Percentiles rank a stretch among this genome's conserved stretches.
Evolutionary conservation across 1,140 invertebrate species (phyloP).

Genomic region (Sweltsa coloradensis): DNA sequence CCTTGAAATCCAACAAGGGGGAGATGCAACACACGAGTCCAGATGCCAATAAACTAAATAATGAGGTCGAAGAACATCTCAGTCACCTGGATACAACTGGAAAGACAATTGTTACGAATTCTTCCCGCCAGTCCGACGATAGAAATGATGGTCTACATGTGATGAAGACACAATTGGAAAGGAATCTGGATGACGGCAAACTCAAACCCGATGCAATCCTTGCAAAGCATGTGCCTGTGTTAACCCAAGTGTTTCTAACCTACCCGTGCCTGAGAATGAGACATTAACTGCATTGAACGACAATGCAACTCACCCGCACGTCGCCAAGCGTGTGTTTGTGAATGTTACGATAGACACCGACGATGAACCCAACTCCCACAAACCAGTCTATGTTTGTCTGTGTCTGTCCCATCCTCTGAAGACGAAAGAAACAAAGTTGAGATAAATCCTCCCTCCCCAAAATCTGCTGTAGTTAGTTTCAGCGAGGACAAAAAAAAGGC

Average conservation of each 20-base stretch:
- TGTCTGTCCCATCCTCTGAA: conserved; percentile 52
- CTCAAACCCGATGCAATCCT: too few relatives aligned
- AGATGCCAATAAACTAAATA: conserved; percentile 15
- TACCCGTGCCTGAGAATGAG: too few relatives aligned
- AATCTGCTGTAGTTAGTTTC: conserved; percentile 14
- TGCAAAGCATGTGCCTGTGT: too few relatives aligned
- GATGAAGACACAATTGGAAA: too few relatives aligned
- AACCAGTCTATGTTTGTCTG: conserved; percentile 58
- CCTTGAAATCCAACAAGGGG: conserved; percentile 8
- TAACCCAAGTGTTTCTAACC: too few relatives aligned
- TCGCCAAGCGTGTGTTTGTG: conserved; percentile 48
- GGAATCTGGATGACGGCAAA: too few relatives aligned
- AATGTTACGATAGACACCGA: conserved; percentile 62
- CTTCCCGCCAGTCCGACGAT: too few relatives aligned
- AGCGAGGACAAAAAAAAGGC: neutral
- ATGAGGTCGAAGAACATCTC: conserved; percentile 12
- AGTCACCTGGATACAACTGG: too few relatives aligned
- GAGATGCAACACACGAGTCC: conserved; percentile 14
- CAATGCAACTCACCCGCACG: too few relatives aligned
- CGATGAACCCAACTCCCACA: conserved; percentile 30
- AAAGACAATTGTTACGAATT: too few relatives aligned
- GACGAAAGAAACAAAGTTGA: conserved; percentile 36
- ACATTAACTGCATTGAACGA: too few relatives aligned
- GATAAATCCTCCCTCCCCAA: conserved; percentile 36
- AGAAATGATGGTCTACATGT: too few relatives aligned